These are phyloP conservation scores for Hybognathus amarus DNA, from an alignment of 2,797 vertebrate genomes.

Conservation along the genomic window DNA sequence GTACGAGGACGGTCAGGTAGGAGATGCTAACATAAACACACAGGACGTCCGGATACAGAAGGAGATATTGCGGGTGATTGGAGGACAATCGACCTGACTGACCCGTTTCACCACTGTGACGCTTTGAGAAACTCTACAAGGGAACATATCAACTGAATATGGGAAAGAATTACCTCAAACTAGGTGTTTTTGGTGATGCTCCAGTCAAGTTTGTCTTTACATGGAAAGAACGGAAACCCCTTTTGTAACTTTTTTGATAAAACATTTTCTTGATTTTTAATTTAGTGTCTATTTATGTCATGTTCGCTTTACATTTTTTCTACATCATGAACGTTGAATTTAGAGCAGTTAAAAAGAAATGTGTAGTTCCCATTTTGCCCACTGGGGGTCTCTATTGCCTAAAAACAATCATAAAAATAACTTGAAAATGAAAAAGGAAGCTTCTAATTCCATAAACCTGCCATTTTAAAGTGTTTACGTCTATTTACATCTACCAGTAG, in stretches of 20 bases:
- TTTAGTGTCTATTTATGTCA: slow-evolving; percentile 22
- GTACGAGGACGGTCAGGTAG: slow-evolving; percentile 96
- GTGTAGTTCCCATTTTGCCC: not conserved
- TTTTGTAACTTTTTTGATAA: slow-evolving; percentile 43
- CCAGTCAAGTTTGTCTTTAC: slow-evolving; percentile 9
- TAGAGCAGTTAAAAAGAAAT: not conserved
- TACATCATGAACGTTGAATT: not conserved
- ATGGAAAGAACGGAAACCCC: not conserved
- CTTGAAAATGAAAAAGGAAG: not conserved
- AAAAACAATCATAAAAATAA: slow-evolving; percentile 12
- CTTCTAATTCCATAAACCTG: slow-evolving; percentile 10
- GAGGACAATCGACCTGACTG: slow-evolving; percentile 52
- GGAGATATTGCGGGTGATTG: slow-evolving; percentile 92
- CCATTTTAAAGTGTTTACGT: slow-evolving; percentile 33
- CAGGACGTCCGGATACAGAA: slow-evolving; percentile 91
- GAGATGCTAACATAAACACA: slow-evolving; percentile 94
- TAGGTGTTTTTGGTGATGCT: not conserved
- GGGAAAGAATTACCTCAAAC: slow-evolving; percentile 23
- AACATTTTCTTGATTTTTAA: not conserved
- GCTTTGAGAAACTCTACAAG: slow-evolving; percentile 1
- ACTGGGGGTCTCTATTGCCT: slow-evolving; percentile 34
- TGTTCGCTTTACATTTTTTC: slow-evolving; percentile 6
- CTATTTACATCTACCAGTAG: not conserved
- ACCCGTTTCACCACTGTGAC: slow-evolving; percentile 15
- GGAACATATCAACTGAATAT: not conserved